Base-by-base conservation (phyloP, 2,888 invertebrate genomes). In the Lasioglossum figueresi region DNA sequence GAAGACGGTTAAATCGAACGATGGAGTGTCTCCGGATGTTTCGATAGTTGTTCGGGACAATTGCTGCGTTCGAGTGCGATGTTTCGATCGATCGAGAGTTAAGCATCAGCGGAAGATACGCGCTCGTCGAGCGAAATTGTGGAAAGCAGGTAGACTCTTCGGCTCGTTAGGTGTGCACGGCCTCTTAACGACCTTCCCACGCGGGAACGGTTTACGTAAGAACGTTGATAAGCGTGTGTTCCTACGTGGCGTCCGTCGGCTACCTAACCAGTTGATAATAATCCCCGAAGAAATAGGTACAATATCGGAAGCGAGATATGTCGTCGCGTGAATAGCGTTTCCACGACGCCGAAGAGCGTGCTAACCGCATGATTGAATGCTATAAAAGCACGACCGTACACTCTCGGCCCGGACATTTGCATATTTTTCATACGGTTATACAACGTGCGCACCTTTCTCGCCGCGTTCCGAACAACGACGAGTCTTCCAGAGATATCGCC, bases 211-310 rank as follows among this genome's bases (percentile, higher is more conserved):
- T 63, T 68, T 40, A 66, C 66, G 16, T 70, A 27, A n/a, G 72
- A 70, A 72, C 66, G 34, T 52, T 68, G 90, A 88, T 89, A 89
- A 89, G 79, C 82, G 56, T 66, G 45, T 73, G 68, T 80, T 79
- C 76, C 72, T 82, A 88, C 85, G 80, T 87, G 82, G 72, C 80
- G 52, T 72, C 37, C 71, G 80, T 3, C 27, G 71, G 48, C 70
- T 48, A 76, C 59, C 48, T 79, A 16, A 10, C 14, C 59, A 8
- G 63, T 34, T 34, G 63, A 66, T 34, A 52, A 43, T 37, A 76
- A 81, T 79, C 76, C 63, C 73, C 19, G 31, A 48, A 68, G 72
- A 43, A 78, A 76, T 80, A 78, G 40, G 56, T 63, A 77, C 37
- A 72, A 68, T 70, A 72, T 76, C 48, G 52, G 40, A 27, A 70